Conservation (phyloP, 2,888 invertebrate genomes). For the Torymus auratus region DNA sequence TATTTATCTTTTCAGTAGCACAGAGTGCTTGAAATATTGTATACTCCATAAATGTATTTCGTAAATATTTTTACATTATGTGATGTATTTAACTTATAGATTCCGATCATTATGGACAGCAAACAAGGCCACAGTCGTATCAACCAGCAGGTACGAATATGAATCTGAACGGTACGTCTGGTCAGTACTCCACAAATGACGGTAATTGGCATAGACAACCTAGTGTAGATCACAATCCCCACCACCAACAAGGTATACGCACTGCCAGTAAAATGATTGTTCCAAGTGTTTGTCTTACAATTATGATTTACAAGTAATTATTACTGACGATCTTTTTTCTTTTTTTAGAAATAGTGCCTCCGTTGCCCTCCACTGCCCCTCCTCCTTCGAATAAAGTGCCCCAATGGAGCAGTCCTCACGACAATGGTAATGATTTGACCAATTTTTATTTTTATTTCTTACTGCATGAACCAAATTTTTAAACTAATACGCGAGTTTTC, state of each 20-base stretch:
- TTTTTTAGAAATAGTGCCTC: constrained; percentile 80
- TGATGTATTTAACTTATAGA: constrained; percentile 60
- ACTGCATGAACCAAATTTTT: background rate
- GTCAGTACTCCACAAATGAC: constrained; percentile 70
- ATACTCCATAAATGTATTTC: no score
- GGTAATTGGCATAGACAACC: constrained; percentile 70
- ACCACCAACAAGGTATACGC: constrained; percentile 69
- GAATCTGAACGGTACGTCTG: constrained; percentile 73
- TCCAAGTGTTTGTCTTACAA: constrained; percentile 45
- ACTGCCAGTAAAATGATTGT: constrained; percentile 56
- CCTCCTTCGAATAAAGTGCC: constrained; percentile 75
- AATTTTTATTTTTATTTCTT: constrained; percentile 31
- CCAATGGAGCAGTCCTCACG: constrained; percentile 72
- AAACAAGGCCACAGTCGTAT: constrained; percentile 71
- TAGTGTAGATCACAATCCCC: constrained; percentile 67
- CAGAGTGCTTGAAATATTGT: no score
- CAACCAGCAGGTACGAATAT: constrained; percentile 70
- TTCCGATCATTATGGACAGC: constrained; percentile 67
- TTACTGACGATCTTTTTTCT: constrained; percentile 53
- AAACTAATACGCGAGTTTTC: background rate
- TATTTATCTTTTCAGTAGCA: constrained; percentile 58
- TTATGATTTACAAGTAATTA: constrained; percentile 15
- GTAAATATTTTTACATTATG: no score
- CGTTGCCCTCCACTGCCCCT: constrained; percentile 80
- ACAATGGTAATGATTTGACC: constrained; percentile 71